Evolutionary conservation across 2,797 vertebrate genomes (phyloP), one percentile per base, ranked within the genome.

Genomic region (Salarias fasciatus): DNA sequence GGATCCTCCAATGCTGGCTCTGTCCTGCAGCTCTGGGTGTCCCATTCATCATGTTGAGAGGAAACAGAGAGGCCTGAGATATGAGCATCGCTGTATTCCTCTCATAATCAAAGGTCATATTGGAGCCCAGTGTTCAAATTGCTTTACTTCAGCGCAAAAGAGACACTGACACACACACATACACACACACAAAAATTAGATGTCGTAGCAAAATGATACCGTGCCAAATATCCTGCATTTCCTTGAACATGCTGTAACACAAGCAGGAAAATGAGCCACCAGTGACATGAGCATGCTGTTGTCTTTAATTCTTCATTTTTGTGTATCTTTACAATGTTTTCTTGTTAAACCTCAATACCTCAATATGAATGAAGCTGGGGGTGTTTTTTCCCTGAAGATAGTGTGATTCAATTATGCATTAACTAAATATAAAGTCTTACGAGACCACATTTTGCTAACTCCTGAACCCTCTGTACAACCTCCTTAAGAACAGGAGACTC

Each of bases 41-140:
- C 84, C 86, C 89, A 92, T 92, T 91, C 88, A 91, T 92, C 91
- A 92, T 90, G 86, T 83, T 86, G 89, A 84, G 85, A 72, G 69
- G 62, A 73, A 87, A 82, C 68, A 38, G 72, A 67, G 84, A 69
- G 81, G 82, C 88, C 79, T 77, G 81, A 72, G 83, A 88, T 89
- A 75, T 83, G 85, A 86, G 82, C 82, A 59, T 77, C 10, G 83
- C 85, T 77, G 78, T 79, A 86, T 85, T 83, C 81, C 71, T 83
- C 75, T 88, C 89, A 89, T 89, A 90, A 91, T 92, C 88, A 90
- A 88, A 92, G 92, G 89, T 93, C 90, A 92, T 65, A 68, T 75
- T 57, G 72, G 79, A 84, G 86, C 72, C 74, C 80, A 38, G 69
- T 87, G 80, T 75, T 90, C 85, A 90, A 89, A 92, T 90, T 92